Base-by-base conservation (phyloP, 1,140 invertebrate species). In the Cryptotermes secundus region DNA sequence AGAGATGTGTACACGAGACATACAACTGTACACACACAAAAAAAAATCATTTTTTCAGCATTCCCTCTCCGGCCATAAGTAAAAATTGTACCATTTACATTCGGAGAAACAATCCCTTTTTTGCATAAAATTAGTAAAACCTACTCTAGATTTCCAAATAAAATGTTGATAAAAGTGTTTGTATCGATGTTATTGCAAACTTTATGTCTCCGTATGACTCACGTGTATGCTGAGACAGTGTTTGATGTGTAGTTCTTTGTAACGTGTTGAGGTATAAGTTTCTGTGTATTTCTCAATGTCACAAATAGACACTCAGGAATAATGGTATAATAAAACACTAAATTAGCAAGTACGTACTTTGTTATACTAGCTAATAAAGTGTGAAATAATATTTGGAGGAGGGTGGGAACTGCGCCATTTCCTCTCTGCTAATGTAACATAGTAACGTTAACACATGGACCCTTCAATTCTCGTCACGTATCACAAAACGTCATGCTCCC, bases 251-350 rank as follows among this genome's bases (percentile, higher is more conserved):
- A 72, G 59, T 31, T 3, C 3, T 31, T 72, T 26, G 19, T 9
- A n/a, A 72, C 9, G 59, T 72, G 59, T 72, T 31, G 59, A n/a
- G 31, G 3, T 72, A 31, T 31, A n/a, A 31, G 59, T 72, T 72
- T 31, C 31, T n/a, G 59, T 72, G n/a, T 72, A 0, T 72, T 72
- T 72, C 59, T 72, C 26, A 72, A 72, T 72, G 59, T 72, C 59
- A 72, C 59, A 72, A 72, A 72, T 31, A 72, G 59, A 72, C 59
- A 72, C 59, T 72, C 59, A 72, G 59, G 59, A 72, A 72, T 72
- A 72, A 59, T 72, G n/a, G n/a, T n/a, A 31, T 31, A 31, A n/a
- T 31, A 9, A 31, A 72, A 72, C 59, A 31, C 59, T 72, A 72
- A n/a, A 31, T 72, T 72, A 72, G 59, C 59, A n/a, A 72, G 59